Evolutionary conservation across 2,888 invertebrate genomes (phyloP).

Genomic region (Plebejus anna): DNA sequence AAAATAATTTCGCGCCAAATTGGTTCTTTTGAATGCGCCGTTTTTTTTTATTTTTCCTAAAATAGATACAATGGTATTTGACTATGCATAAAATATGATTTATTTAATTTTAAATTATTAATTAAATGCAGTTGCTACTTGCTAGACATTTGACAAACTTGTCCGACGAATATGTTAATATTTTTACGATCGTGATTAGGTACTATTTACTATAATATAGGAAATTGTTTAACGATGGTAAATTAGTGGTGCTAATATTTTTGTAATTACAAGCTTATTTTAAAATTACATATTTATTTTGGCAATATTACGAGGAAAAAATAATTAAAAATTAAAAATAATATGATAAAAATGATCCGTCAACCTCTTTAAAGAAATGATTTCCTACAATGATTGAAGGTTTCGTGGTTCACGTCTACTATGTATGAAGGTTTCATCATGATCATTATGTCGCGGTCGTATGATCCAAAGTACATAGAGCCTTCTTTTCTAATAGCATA

Average conservation of each 20-base stretch:
- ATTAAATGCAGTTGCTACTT: conserved; percentile 4
- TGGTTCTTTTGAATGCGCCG: background rate
- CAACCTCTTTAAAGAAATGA: background rate
- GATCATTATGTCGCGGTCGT: background rate
- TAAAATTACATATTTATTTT: background rate
- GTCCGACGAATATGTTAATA: no score
- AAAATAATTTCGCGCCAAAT: background rate
- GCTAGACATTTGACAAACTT: conserved; percentile 9
- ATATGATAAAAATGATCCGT: no score
- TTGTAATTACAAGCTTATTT: background rate
- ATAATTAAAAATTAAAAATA: no score
- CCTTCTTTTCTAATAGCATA: no score
- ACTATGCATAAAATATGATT: background rate
- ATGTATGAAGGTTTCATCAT: no score
- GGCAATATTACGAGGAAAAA: background rate
- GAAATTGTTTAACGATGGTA: background rate
- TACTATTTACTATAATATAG: background rate
- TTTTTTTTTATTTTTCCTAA: background rate
- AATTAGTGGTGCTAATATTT: background rate
- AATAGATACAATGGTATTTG: background rate
- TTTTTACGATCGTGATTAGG: background rate
- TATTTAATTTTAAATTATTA: background rate
- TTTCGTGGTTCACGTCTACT: background rate
- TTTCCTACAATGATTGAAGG: background rate
- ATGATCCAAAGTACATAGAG: background rate